Conservation (phyloP, 2,113 vertebrate species). For the Corythornis cristatus region DNA sequence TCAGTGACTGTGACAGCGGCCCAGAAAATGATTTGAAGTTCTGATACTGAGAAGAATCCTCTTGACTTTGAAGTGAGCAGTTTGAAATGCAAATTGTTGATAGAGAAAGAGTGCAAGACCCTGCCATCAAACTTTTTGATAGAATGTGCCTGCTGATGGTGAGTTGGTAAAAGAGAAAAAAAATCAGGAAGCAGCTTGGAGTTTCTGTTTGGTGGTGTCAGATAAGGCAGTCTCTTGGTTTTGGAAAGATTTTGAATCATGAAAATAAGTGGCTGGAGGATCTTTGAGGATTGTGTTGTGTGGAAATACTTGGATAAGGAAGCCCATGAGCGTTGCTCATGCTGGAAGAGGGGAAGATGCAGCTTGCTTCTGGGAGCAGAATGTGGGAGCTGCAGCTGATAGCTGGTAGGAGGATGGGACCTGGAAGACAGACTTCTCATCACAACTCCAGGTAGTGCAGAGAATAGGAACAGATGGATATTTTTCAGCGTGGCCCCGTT, state of each 20-base stretch:
- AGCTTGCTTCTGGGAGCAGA: not conserved
- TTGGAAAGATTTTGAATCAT: not conserved
- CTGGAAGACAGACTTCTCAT: not conserved
- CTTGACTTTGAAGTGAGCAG: not conserved
- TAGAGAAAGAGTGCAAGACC: not conserved
- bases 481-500: not conserved
- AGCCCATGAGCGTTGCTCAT: not conserved
- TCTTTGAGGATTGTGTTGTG: not conserved
- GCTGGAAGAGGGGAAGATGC: not conserved
- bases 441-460: not conserved
- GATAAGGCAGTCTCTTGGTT: slow-evolving; percentile 1
- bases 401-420: not conserved
- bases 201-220: not conserved
- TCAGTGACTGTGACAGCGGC: not conserved
- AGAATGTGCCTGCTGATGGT: not conserved
- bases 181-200: not conserved
- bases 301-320: not conserved
- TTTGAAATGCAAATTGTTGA: not conserved
- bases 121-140: not conserved
- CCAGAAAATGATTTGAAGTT: not conserved
- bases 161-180: not conserved
- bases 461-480: not conserved
- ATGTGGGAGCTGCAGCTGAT: not conserved
- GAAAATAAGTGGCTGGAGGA: not conserved
- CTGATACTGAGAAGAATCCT: not conserved